Conservation (phyloP, 2,888 invertebrate genomes). For the Entomobrya proxima region DNA sequence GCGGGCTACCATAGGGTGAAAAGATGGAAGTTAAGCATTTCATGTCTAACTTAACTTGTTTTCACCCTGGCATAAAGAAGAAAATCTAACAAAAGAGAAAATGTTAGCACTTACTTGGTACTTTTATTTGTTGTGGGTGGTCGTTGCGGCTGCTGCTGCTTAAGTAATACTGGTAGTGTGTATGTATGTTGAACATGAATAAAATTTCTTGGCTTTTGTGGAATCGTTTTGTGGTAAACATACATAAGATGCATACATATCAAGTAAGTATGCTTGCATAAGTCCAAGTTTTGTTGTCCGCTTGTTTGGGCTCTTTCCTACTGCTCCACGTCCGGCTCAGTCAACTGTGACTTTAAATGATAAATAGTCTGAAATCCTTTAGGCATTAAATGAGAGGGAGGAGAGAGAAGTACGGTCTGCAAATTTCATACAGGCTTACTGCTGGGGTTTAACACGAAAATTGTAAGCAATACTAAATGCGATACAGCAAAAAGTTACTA, state of each 20-base stretch:
- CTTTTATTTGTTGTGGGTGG: conserved; percentile 2
- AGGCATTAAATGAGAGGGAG: conserved; percentile 59
- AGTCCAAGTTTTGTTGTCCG: conserved; percentile 39
- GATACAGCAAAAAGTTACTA: neutral
- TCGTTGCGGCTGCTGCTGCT: neutral
- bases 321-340: conserved; percentile 59
- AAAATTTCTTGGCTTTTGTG: conserved; percentile 49
- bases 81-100: conserved; percentile 45
- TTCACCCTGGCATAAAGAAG: neutral
- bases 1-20: neutral
- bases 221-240: conserved; percentile 50
- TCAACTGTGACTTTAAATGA: conserved; percentile 64
- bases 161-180: neutral
- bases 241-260: neutral
- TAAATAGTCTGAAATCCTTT: conserved; percentile 62
- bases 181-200: conserved; percentile 4
- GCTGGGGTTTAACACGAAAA: conserved; percentile 17
- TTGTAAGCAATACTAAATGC: neutral
- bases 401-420: neutral
- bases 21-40: conserved; percentile 20
- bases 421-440: conserved; percentile 28
- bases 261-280: neutral
- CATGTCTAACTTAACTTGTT: neutral
- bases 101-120: conserved; percentile 57
- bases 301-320: conserved; percentile 4